Evolutionary conservation across 2,113 vertebrate species (phyloP).

Genomic region (Semnopithecus entellus): DNA sequence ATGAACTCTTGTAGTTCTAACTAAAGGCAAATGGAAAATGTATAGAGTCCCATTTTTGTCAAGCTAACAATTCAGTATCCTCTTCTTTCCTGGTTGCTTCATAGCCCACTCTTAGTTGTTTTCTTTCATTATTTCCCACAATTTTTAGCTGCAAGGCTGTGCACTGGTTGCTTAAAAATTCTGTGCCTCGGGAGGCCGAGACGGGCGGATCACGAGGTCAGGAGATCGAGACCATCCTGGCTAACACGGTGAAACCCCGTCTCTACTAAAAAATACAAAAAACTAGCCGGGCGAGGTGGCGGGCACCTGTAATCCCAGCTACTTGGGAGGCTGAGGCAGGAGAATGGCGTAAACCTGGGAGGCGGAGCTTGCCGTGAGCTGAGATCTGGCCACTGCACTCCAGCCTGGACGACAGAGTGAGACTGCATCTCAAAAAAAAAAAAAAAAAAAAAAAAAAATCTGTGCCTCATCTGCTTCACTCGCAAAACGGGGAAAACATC

Average conservation of each 20-base stretch:
- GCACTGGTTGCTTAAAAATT: background rate
- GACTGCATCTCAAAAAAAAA: too few relatives aligned
- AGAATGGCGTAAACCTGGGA: too few relatives aligned
- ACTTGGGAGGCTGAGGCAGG: too few relatives aligned
- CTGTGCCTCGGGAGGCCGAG: background rate
- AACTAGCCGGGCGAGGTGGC: too few relatives aligned
- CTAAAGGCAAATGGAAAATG: background rate
- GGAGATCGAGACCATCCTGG: too few relatives aligned
- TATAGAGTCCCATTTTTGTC: background rate
- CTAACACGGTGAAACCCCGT: too few relatives aligned
- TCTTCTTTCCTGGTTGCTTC: conserved; percentile 13
- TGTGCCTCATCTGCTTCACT: background rate
- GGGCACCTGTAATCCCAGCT: too few relatives aligned
- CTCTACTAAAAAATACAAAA: too few relatives aligned
- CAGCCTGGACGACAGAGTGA: too few relatives aligned
- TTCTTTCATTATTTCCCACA: background rate
- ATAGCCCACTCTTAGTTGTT: background rate
- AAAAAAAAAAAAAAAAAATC: background rate
- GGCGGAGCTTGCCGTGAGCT: too few relatives aligned
- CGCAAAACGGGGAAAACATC: background rate
- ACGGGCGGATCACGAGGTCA: too few relatives aligned
- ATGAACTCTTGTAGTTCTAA: background rate
- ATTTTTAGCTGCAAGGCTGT: background rate
- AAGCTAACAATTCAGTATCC: background rate
- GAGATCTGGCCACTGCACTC: too few relatives aligned